Evolutionary conservation across 2,113 vertebrate species (phyloP), one percentile per base, ranked within the genome.

Genomic region (Ciconia maguari): DNA sequence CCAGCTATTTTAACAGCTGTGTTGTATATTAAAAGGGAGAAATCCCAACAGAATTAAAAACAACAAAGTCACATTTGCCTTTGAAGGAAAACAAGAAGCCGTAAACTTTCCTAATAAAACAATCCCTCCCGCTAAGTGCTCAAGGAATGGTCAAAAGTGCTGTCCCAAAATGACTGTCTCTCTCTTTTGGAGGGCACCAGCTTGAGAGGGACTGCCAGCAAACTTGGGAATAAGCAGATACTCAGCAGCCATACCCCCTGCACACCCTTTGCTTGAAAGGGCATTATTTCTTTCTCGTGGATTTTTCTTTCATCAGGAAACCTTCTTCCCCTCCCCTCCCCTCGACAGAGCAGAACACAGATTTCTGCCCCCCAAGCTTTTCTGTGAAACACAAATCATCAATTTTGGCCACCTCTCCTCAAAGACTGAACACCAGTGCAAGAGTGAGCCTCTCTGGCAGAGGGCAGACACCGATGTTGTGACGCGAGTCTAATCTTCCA

Each of bases 1-100:
- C 93, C 46, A 96, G 91, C 89, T 97, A 95, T 97, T 98, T 98
- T 97, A 97, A 98, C 95, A 97, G 98, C 97, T 98, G 97, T 11
- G 64, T 91, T 97, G 92, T 97, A 84, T 95, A 95, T 95, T 96
- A 96, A 97, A 95, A 94, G 94, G 75, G 93, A 94, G 21, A 70
- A 71, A 97, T 94, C 97, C 94, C 97, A 94, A 87, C 48, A 36
- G 74, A 96, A 98, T 94, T 94, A 96, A 97, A 98, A 98, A 93
- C 96, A 98, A 98, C 95, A 97, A 95, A 97, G 85, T 95, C 79
- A 91, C 93, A 97, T 98, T 97, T 97, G 97, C 88, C 96, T 97
- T 60, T 94, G 84, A 97, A 90, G 79, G 54, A 97, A 97, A 98
- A 96, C 96, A 97, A 98, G 89, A 70, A 46, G 94, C 87, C 26